Evolutionary conservation across 2,888 invertebrate genomes (phyloP).

Genomic region (Acanthococcus lagerstroemiae): DNA sequence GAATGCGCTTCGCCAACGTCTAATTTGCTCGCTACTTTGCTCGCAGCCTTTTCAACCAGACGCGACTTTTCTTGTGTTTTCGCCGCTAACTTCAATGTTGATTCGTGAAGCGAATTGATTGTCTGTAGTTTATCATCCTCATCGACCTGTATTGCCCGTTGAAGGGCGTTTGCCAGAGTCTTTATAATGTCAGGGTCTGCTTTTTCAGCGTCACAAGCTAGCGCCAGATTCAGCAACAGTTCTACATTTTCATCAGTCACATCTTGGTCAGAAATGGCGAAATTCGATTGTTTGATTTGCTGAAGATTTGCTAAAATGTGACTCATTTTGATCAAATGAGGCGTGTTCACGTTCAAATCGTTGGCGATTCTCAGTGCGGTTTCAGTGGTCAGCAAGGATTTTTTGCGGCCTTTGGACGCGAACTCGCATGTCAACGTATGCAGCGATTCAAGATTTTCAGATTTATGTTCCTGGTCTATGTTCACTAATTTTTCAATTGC

Average conservation of each 20-base stretch:
- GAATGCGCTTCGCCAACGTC: not conserved
- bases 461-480: not conserved
- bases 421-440: not conserved
- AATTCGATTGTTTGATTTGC: constrained; percentile 1
- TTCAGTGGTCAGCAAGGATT: constrained; percentile 41
- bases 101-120: constrained; percentile 4
- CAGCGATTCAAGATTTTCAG: not conserved
- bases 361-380: constrained; percentile 37
- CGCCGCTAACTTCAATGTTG: not conserved
- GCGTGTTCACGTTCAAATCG: constrained; percentile 42
- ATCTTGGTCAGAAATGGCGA: not conserved
- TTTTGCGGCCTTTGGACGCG: constrained; percentile 1
- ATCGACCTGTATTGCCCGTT: not conserved
- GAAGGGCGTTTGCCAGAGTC: not conserved
- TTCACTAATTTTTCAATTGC: not conserved
- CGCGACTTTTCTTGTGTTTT: constrained; percentile 34
- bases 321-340: constrained; percentile 43
- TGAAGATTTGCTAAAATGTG: constrained; percentile 41
- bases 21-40: constrained; percentile 35
- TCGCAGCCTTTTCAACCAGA: constrained; percentile 40
- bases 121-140: not conserved
- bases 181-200: not conserved
- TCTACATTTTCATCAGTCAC: not conserved
- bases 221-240: not conserved
- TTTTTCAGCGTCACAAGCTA: not conserved